Percentiles rank a stretch among this genome's conserved stretches.
Evolutionary conservation across 2,113 vertebrate species (phyloP).

Genomic region (Hemibagrus wyckioides): DNA sequence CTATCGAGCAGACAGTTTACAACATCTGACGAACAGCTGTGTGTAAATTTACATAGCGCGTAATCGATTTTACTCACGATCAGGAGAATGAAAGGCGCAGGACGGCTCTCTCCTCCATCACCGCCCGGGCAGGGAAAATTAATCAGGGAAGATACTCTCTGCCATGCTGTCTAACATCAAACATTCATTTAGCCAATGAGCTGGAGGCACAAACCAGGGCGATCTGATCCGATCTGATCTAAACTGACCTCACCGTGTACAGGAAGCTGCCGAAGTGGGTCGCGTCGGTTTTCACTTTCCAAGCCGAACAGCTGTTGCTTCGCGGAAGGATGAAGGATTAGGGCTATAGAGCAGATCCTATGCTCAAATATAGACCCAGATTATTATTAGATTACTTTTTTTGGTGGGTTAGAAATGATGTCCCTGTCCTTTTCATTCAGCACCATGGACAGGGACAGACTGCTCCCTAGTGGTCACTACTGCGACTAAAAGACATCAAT

Average conservation of each 20-base stretch:
- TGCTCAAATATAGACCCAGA: not conserved
- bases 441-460: conserved; percentile 38
- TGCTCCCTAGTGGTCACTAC: not conserved
- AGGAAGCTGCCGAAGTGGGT: not conserved
- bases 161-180: conserved; percentile 20
- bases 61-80: conserved; percentile 31
- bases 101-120: conserved; percentile 35
- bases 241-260: not conserved
- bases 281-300: not conserved
- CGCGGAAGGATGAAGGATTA: not conserved
- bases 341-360: not conserved
- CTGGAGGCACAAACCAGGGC: conserved; percentile 2
- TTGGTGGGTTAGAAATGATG: not conserved
- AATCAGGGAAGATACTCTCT: not conserved
- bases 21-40: not conserved
- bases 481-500: not conserved
- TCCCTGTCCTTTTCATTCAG: conserved; percentile 35
- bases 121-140: conserved; percentile 9
- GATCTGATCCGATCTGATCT: not conserved
- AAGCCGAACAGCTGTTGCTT: not conserved
- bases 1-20: not conserved
- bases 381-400: conserved; percentile 26
- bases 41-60: not conserved
- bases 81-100: conserved; percentile 22
- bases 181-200: conserved; percentile 31